Conservation (phyloP, 2,888 invertebrate genomes). For the Cheiracanthium punctorium region DNA sequence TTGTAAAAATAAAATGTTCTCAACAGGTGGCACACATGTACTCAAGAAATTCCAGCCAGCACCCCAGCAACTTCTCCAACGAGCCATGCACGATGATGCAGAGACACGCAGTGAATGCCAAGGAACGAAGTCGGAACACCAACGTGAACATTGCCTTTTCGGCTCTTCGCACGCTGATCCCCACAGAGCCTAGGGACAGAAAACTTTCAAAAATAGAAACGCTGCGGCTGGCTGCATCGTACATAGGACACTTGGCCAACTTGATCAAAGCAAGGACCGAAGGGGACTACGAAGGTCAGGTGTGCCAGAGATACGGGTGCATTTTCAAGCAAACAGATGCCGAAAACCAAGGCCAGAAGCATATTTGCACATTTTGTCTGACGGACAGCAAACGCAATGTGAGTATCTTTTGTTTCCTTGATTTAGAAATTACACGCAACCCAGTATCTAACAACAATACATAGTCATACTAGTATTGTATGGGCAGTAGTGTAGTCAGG, state of each 20-base stretch:
- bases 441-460: too few species aligned
- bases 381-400: slow-evolving; percentile 40
- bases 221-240: slow-evolving; percentile 91
- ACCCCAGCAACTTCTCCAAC: neutral
- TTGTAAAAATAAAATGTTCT: too few species aligned
- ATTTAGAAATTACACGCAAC: too few species aligned
- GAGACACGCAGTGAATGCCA: slow-evolving; percentile 68
- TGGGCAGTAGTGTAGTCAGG: too few species aligned
- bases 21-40: too few species aligned
- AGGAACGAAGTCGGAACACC: slow-evolving; percentile 72
- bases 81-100: slow-evolving; percentile 30
- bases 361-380: slow-evolving; percentile 66
- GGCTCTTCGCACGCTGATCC: slow-evolving; percentile 89
- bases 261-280: slow-evolving; percentile 15
- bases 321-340: too few species aligned
- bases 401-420: neutral
- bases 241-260: slow-evolving; percentile 87
- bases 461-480: too few species aligned
- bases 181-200: slow-evolving; percentile 94
- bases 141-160: slow-evolving; percentile 95
- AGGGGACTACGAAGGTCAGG: slow-evolving; percentile 36
- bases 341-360: neutral
- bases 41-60: neutral
- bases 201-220: slow-evolving; percentile 97
- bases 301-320: slow-evolving; percentile 35